Evolutionary conservation across 2,888 invertebrate genomes (phyloP).

Genomic region (Ochlodes sylvanus): DNA sequence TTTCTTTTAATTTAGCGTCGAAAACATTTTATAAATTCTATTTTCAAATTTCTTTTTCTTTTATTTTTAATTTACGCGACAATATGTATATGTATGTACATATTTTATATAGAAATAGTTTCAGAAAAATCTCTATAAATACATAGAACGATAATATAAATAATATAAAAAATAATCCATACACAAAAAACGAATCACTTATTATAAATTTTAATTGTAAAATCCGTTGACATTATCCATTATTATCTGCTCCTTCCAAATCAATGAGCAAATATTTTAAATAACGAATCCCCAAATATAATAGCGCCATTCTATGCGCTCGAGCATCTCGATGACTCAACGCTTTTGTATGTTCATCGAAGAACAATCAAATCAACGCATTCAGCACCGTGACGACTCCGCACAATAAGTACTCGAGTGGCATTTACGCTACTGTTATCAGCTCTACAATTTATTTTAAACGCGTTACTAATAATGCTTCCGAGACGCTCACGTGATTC

Average conservation of each 20-base stretch:
- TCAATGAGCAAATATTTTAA: background rate
- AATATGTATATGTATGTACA: no score
- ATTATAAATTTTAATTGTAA: no score
- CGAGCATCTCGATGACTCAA: slow-evolving; percentile 6
- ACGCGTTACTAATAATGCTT: slow-evolving; percentile 4
- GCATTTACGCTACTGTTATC: slow-evolving; percentile 22
- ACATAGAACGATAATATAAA: no score
- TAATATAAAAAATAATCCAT: no score
- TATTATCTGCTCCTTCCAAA: background rate
- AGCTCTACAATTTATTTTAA: slow-evolving; percentile 19
- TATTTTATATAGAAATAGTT: no score
- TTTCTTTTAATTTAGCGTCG: no score
- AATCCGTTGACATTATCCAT: no score
- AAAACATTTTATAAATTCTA: no score
- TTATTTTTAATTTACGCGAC: no score
- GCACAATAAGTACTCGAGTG: slow-evolving; percentile 1
- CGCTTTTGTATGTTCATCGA: background rate
- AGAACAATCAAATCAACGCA: slow-evolving; percentile 44
- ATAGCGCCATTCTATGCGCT: background rate
- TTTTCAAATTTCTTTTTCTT: no score
- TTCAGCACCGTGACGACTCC: slow-evolving; percentile 43
- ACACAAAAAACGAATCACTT: no score
- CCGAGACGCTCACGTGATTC: background rate
- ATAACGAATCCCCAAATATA: background rate
- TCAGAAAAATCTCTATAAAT: no score